A percentile compares a stretch with the other conserved stretches of the same genome.
Conservation (phyloP, 2,113 vertebrate species). For the Ameiurus melas region DNA sequence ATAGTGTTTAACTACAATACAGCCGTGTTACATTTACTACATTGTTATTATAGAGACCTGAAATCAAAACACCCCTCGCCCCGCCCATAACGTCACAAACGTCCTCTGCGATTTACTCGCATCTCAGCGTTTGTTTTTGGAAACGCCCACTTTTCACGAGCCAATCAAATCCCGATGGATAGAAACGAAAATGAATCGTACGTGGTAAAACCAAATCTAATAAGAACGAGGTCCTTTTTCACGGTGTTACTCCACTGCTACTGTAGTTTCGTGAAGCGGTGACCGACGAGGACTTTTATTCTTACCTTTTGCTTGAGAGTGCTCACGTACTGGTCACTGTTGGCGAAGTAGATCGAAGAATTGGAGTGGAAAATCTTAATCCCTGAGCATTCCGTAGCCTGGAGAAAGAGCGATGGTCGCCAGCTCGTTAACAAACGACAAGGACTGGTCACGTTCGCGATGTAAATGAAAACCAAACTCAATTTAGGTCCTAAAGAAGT, state of each 20-base stretch:
- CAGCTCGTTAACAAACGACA: background rate
- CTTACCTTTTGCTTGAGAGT: constrained; percentile 89
- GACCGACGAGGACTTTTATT: background rate
- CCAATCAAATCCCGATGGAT: background rate
- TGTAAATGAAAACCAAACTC: background rate
- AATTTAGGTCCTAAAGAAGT: background rate
- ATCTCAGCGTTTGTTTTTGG: background rate
- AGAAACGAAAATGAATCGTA: too few relatives aligned
- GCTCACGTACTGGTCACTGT: constrained; percentile 86
- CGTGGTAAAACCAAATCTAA: too few relatives aligned
- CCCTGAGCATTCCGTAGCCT: constrained; percentile 80
- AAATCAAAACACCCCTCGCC: too few relatives aligned
- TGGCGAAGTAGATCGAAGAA: constrained; percentile 94
- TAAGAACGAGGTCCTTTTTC: background rate
- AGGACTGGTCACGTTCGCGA: background rate
- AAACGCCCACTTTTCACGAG: background rate
- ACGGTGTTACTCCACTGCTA: background rate
- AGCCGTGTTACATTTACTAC: too few relatives aligned
- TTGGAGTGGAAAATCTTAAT: constrained; percentile 98
- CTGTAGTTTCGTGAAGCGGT: background rate
- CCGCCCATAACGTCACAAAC: background rate
- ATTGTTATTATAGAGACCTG: too few relatives aligned
- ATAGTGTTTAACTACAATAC: too few relatives aligned
- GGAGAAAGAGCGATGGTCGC: constrained; percentile 26
- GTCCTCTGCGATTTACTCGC: background rate